Percentiles rank a stretch among this genome's conserved stretches.
phyloP scores from a whole-genome alignment of 2,797 vertebrate genomes.

The Gorsachius magnificus region DNA sequence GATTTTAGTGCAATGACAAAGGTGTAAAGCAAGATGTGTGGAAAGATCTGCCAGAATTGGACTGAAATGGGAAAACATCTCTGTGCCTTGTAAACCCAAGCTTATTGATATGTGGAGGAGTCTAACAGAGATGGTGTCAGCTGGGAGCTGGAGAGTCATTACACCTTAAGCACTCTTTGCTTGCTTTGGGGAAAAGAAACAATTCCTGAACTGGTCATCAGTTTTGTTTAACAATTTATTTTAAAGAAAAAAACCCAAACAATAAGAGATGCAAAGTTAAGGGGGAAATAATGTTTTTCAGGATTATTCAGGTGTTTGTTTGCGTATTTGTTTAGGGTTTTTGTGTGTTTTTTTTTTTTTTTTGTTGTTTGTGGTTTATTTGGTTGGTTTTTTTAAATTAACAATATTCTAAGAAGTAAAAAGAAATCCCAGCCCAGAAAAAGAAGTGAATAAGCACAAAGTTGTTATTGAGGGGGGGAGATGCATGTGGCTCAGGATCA shows the following conservation, averaged over 20 bases:
- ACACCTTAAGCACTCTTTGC: not conserved
- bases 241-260: not conserved
- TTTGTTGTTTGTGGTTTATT: too few relatives aligned
- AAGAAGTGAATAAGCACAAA: not conserved
- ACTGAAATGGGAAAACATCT: conserved; percentile 2
- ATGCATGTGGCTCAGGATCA: not conserved
- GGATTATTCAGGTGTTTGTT: not conserved
- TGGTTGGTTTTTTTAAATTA: not conserved
- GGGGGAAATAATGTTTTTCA: not conserved
- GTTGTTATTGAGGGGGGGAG: not conserved
- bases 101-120: not conserved
- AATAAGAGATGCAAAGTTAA: not conserved
- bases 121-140: not conserved
- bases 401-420: not conserved
- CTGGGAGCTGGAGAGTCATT: not conserved
- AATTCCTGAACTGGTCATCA: not conserved
- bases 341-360: not conserved
- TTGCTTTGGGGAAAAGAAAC: not conserved
- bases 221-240: not conserved
- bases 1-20: not conserved
- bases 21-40: not conserved
- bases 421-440: not conserved
- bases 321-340: not conserved
- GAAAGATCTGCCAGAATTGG: not conserved
- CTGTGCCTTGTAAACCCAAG: not conserved